Conservation (phyloP, 2,113 vertebrate species). For the Anser brachyrhynchus region DNA sequence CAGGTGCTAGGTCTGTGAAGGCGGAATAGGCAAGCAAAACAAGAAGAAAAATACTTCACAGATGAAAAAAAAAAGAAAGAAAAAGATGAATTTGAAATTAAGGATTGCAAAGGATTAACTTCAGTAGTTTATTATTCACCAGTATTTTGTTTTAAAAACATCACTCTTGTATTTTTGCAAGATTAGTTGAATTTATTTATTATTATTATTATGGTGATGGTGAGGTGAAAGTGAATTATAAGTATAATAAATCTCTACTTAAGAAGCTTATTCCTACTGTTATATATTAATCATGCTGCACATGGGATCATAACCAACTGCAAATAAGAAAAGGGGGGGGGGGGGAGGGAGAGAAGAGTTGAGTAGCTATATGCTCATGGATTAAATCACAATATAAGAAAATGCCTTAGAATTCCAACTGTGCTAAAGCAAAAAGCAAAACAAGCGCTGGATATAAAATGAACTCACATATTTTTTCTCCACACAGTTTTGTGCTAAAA, state of each 20-base stretch:
- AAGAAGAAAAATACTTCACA: background rate
- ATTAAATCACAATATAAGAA: slow-evolving; percentile 9
- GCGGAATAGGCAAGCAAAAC: background rate
- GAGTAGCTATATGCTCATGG: background rate
- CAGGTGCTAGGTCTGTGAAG: background rate
- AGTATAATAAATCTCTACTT: slow-evolving; percentile 7
- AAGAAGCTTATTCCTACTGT: background rate
- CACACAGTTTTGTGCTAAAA: background rate
- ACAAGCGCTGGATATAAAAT: background rate
- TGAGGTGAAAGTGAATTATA: background rate
- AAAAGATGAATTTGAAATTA: background rate
- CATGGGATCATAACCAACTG: background rate
- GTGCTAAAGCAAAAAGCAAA: background rate
- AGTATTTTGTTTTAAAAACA: background rate
- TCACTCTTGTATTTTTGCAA: background rate
- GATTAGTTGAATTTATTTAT: slow-evolving; percentile 9
- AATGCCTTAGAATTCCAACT: background rate
- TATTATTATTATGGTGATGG: background rate
- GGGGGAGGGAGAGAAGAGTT: rapidly evolving
- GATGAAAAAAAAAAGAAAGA: background rate
- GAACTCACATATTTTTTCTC: background rate
- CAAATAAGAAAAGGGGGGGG: rapidly evolving
- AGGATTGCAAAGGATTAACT: background rate
- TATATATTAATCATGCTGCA: background rate
- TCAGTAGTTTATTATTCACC: background rate